Base-by-base conservation (phyloP, 2,797 vertebrate genomes). In the Iguana delicatissima region DNA sequence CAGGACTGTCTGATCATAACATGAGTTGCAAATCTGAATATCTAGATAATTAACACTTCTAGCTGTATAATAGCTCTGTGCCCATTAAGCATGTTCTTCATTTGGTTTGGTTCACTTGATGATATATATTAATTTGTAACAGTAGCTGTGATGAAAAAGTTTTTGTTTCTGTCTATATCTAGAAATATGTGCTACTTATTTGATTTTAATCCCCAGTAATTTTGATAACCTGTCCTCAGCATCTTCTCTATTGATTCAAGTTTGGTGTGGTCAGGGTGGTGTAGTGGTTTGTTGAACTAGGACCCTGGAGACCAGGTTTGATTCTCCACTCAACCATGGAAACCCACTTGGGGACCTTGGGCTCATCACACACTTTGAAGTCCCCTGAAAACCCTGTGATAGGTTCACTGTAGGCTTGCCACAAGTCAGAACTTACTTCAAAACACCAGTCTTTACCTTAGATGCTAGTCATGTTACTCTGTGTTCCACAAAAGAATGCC, bases 61-160 rank as follows among this genome's bases (percentile, higher is more conserved):
- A 73, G 32, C 91, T 89, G 69, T 92, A 72, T 80, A 89, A 59
- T 74, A 92, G 87, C 42, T 74, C 80, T 0, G 0, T 91, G 92
- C 87, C 52, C 81, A 92, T 86, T 86, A 81, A 92, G 59, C 82
- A 79, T 29, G 92, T 95, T 96, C 93, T 93, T 80, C 24, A 52
- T 90, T 91, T 0, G 3, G 2, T 22, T 50, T 57, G 16, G 3
- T 73, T 80, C 35, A 64, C 92, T 90, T 82, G 83, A 62, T 85
- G 0, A 0, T 92, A 86, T 55, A 85, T 92, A 35, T 83, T 55
- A 22, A 79, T 79, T 73, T 83, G 69, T 83, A 77, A 88, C 84
- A 20, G 6, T 88, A 52, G 12, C 20, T 52, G 6, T 80, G 86
- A 55, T 52, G 18, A 22, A 52, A 59, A 67, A 1, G 8, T 12